phyloP scores from a whole-genome alignment of 92 coral and sea anemone species.

The Epizoanthus stellaris region DNA sequence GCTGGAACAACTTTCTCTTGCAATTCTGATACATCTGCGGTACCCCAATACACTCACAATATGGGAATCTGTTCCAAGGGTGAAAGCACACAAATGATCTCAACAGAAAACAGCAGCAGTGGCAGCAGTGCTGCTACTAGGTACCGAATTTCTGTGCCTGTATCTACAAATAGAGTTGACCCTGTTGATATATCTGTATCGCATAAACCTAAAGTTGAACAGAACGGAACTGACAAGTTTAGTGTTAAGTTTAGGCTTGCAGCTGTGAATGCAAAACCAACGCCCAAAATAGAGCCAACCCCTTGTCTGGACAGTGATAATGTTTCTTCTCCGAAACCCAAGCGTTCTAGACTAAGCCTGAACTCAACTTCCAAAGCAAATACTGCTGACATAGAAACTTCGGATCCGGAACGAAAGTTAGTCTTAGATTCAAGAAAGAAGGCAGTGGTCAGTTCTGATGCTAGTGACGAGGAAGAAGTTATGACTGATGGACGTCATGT shows the following conservation, averaged over 20 bases:
- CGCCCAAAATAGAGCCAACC: not conserved
- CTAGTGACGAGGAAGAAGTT: conserved; percentile 12
- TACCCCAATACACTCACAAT: not conserved
- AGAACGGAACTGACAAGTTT: not conserved
- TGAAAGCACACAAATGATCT: conserved; percentile 27
- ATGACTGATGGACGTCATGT: not conserved
- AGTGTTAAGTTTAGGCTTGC: too few species aligned
- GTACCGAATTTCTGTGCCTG: not conserved
- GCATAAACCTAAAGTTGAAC: not conserved
- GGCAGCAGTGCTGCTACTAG: not conserved
- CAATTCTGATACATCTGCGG: not conserved
- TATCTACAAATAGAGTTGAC: not conserved
- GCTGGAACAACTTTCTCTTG: not conserved
- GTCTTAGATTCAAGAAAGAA: not conserved
- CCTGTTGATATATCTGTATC: not conserved
- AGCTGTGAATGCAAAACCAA: too few species aligned
- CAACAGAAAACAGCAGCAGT: not conserved
- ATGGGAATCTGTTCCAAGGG: conserved; percentile 1
- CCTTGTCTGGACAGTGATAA: not conserved
- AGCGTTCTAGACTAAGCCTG: conserved; percentile 10
- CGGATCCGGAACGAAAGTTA: not conserved
- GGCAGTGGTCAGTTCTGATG: conserved; percentile 18
- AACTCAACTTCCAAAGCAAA: not conserved
- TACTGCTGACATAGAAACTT: not conserved
- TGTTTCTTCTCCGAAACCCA: conserved; percentile 5